A percentile compares a stretch with the other conserved stretches of the same genome.
These are phyloP conservation scores for Delichon dasypus DNA, from an alignment of 2,797 vertebrate species.

Conservation along the genomic window DNA sequence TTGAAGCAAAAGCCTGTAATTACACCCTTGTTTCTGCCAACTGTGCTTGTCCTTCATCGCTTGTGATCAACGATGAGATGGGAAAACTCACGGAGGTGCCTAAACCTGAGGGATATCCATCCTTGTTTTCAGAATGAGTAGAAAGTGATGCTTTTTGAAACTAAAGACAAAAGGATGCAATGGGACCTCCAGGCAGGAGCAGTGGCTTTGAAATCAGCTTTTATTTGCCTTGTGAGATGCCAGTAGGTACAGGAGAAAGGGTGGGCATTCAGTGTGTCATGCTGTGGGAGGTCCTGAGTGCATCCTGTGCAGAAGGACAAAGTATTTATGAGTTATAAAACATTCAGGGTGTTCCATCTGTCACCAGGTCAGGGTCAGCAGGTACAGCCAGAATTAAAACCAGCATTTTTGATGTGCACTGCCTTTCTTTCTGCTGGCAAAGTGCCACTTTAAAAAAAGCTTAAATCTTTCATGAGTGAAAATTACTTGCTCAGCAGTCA, in stretches of 20 bases:
- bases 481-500: background rate
- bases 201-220: background rate
- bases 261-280: background rate
- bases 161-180: background rate
- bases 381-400: background rate
- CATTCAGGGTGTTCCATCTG: background rate
- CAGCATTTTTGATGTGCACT: background rate
- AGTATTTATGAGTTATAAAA: background rate
- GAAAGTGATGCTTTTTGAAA: background rate
- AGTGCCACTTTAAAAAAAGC: background rate
- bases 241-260: background rate
- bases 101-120: background rate
- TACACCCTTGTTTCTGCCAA: background rate
- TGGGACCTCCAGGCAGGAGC: background rate
- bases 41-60: background rate
- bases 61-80: background rate
- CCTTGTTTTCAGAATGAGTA: background rate
- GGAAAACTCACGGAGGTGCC: background rate
- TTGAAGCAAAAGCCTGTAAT: background rate
- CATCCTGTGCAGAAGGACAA: rapidly evolving
- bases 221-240: background rate
- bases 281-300: background rate
- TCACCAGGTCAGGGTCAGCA: background rate
- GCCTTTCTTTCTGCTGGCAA: background rate
- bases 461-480: background rate